Conservation (phyloP, 2,797 vertebrate species). For the Silurus lanzhouensis region DNA sequence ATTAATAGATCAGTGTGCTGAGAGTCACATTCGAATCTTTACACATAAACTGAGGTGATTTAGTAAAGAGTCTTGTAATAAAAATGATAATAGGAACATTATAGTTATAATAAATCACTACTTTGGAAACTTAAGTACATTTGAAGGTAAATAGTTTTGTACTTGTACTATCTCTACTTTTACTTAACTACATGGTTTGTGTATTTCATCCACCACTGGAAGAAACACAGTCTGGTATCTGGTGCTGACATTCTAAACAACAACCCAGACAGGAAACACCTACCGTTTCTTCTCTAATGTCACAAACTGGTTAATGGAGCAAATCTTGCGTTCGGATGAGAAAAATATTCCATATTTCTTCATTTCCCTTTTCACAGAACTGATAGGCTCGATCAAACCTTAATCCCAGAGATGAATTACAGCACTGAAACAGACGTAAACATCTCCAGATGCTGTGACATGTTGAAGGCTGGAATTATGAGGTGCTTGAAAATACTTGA, state of each 20-base stretch:
- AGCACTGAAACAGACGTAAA: constrained; percentile 22
- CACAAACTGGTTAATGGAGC: background rate
- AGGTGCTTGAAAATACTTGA: constrained; percentile 17
- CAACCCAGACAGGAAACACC: background rate
- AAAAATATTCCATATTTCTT: background rate
- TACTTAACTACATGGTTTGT: too few relatives aligned
- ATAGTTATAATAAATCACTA: too few relatives aligned
- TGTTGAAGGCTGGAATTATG: constrained; percentile 35
- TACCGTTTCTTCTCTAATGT: background rate
- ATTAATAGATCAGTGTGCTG: too few relatives aligned
- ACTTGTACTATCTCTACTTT: too few relatives aligned
- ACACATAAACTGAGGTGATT: too few relatives aligned
- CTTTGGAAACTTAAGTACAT: too few relatives aligned
- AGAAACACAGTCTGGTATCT: background rate
- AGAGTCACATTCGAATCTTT: too few relatives aligned
- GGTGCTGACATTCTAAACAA: background rate
- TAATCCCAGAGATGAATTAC: constrained; percentile 1
- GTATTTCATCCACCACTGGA: too few relatives aligned
- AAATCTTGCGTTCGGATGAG: background rate
- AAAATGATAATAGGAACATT: too few relatives aligned
- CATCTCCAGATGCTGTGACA: constrained; percentile 41
- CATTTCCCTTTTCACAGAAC: background rate
- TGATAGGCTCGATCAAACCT: background rate
- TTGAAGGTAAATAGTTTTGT: too few relatives aligned
- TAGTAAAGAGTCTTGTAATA: too few relatives aligned